Base-by-base conservation (phyloP, 2,888 invertebrate genomes). In the Athripsodes cinereus region DNA sequence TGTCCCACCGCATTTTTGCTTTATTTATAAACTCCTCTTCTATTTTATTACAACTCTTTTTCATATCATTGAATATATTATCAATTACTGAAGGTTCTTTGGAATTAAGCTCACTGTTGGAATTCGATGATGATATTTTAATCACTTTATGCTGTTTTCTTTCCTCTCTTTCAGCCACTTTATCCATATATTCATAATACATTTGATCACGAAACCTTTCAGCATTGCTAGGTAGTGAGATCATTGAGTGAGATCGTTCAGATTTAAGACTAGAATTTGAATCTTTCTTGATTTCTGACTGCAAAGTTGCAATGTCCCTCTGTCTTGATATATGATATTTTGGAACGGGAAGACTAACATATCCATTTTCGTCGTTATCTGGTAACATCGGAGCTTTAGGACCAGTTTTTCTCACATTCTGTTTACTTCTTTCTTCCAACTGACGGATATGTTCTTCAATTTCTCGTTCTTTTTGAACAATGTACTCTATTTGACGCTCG, bases 141-240 rank as follows among this genome's bases (percentile, higher is more conserved):
- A 92, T 87, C 20, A 91, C 82, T 74, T 89, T 90, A 55, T 88
- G 85, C 61, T 88, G 83, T 65, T 87, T 87, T 48, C 92, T 79
- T 68, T 91, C 87, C 66, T 88, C 85, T 11, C 90, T 80, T 69
- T 88, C 87, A 3, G 87, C 84, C 67, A 92, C 86, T 73, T 91
- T 87, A 68, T 80, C 79, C 69, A 90, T 82, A 74, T 91, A 92
- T 71, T 92, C 92, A 66, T 88, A 82, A 72, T 89, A 92, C 91
- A 92, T 92, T 72, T 86, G 84, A 64, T 87, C 86, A 6, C 91
- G 82, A 66, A 88, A 83, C 46, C 83, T 76, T 70, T 91, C 89
- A 62, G 83, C 83, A 70, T 90, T 87, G 51, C 85, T 85, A 8
- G 84, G 81, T 10, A 78, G 80, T 44, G 84, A 55, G 10, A 69